Conservation (phyloP, 2,797 vertebrate genomes). For the Oophaga sylvatica region DNA sequence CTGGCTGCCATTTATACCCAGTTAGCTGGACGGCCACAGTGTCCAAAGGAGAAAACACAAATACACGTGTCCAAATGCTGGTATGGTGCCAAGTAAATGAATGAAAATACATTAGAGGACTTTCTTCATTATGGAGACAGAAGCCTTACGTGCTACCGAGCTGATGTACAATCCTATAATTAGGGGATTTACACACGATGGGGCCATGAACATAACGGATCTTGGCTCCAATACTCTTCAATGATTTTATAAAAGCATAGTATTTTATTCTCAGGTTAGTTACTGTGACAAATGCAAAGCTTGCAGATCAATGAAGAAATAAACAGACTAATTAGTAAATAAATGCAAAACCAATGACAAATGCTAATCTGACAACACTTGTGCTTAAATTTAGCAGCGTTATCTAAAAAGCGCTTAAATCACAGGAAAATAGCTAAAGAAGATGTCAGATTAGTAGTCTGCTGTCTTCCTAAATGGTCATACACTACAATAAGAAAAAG, state of each 20-base stretch:
- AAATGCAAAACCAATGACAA: constrained; percentile 30
- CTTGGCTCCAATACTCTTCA: constrained; percentile 13
- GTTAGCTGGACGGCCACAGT: constrained; percentile 33
- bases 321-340: constrained; percentile 41
- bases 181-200: constrained; percentile 44
- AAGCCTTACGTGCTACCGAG: neutral
- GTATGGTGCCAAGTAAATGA: constrained; percentile 33
- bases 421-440: neutral
- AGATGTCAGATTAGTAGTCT: neutral
- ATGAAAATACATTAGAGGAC: neutral
- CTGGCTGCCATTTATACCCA: constrained; percentile 42
- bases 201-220: constrained; percentile 15
- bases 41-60: constrained; percentile 26
- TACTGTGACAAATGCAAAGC: constrained; percentile 34
- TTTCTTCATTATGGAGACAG: constrained; percentile 20
- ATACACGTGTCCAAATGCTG: constrained; percentile 6
- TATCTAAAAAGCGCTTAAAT: constrained; percentile 26
- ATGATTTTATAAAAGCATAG: constrained; percentile 18
- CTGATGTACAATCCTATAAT: constrained; percentile 30
- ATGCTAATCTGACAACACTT: constrained; percentile 1
- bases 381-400: constrained; percentile 10
- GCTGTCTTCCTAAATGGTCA: neutral
- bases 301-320: constrained; percentile 45
- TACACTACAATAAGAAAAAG: neutral
- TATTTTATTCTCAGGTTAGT: constrained; percentile 50